These are phyloP conservation scores for Sprattus sprattus DNA, from an alignment of 2,113 vertebrate genomes.

Conservation along the genomic window DNA sequence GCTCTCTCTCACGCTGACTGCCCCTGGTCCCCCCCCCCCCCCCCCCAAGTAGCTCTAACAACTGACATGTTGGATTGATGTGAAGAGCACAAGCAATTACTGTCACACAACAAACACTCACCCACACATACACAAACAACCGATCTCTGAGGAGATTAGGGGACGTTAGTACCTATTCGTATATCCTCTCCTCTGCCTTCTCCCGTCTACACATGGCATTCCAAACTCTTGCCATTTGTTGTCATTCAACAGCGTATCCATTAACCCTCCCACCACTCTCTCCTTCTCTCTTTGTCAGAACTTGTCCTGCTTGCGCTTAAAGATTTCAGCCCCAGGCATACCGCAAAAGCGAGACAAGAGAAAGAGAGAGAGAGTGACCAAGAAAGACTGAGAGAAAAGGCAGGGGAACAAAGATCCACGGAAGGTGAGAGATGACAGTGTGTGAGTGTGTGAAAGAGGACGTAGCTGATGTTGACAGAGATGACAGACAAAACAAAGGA, in stretches of 20 bases:
- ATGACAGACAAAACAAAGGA: slow-evolving; percentile 49
- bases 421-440: slow-evolving; percentile 31
- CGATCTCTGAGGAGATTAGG: background rate
- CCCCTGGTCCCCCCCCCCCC: too few relatives aligned
- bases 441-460: slow-evolving; percentile 34
- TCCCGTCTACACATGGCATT: slow-evolving; percentile 52
- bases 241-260: slow-evolving; percentile 62
- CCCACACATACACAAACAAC: slow-evolving; percentile 30
- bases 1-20: background rate
- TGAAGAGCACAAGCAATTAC: background rate
- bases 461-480: slow-evolving; percentile 42
- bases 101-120: slow-evolving; percentile 20
- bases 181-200: slow-evolving; percentile 26
- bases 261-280: slow-evolving; percentile 63
- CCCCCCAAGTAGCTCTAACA: background rate
- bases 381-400: slow-evolving; percentile 34
- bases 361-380: slow-evolving; percentile 35
- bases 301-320: slow-evolving; percentile 67
- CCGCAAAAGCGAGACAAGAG: slow-evolving; percentile 41
- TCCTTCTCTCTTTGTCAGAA: slow-evolving; percentile 62
- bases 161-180: background rate
- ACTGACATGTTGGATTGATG: background rate
- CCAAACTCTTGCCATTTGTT: slow-evolving; percentile 59
- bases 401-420: background rate
- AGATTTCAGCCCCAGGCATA: slow-evolving; percentile 68